A percentile compares a stretch with the other conserved stretches of the same genome.
phyloP scores from a whole-genome alignment of 2,797 vertebrate species.

The Galagoides demidoff region DNA sequence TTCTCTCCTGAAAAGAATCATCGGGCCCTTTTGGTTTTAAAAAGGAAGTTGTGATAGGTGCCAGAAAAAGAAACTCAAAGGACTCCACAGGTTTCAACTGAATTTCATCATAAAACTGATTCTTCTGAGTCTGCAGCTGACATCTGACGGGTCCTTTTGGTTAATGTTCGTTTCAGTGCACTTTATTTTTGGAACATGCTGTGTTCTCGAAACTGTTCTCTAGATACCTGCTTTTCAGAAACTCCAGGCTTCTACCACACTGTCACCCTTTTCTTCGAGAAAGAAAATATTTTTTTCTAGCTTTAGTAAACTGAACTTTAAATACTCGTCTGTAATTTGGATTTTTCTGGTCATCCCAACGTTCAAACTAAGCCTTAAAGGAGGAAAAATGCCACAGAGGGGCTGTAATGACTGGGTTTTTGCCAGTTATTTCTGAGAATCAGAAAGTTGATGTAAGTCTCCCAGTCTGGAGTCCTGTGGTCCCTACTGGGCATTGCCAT shows the following conservation, averaged over 20 bases:
- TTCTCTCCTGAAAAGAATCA: slow-evolving; percentile 49
- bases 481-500: neutral
- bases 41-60: slow-evolving; percentile 69
- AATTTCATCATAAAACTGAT: slow-evolving; percentile 74
- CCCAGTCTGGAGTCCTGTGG: neutral
- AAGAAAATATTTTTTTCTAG: slow-evolving; percentile 13
- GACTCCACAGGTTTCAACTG: slow-evolving; percentile 75
- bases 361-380: slow-evolving; percentile 32
- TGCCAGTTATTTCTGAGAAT: slow-evolving; percentile 37
- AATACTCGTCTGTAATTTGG: neutral
- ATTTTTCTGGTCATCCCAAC: neutral
- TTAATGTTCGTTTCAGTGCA: slow-evolving; percentile 52
- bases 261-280: slow-evolving; percentile 15
- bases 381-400: neutral
- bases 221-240: slow-evolving; percentile 2
- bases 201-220: slow-evolving; percentile 69
- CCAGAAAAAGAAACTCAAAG: slow-evolving; percentile 69
- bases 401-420: neutral
- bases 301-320: slow-evolving; percentile 42
- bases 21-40: slow-evolving; percentile 1
- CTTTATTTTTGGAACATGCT: slow-evolving; percentile 78
- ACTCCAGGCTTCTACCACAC: neutral
- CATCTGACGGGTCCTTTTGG: slow-evolving; percentile 29
- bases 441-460: neutral
- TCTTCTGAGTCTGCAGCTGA: slow-evolving; percentile 66